Conservation (phyloP, 2,888 invertebrate species). For the Microctonus brassicae region DNA sequence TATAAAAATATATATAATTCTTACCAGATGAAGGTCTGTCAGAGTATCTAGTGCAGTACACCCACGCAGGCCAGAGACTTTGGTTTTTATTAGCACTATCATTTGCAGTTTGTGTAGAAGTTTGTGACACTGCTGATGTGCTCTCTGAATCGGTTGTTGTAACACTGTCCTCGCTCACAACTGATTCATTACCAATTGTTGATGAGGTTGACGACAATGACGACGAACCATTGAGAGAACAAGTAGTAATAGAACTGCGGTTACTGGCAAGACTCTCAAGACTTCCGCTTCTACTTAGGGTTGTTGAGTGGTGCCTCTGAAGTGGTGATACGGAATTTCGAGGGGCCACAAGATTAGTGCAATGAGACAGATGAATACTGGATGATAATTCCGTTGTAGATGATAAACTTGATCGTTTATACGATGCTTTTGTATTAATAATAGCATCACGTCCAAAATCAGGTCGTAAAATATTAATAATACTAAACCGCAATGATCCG, state of each 20-base stretch:
- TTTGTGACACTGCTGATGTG: constrained; percentile 47
- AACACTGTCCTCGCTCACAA: constrained; percentile 60
- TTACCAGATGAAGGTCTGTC: constrained; percentile 91
- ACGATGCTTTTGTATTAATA: constrained; percentile 73
- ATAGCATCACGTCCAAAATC: constrained; percentile 85
- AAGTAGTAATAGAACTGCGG: constrained; percentile 64
- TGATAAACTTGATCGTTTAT: constrained; percentile 53
- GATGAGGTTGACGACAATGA: constrained; percentile 61
- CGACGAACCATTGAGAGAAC: constrained; percentile 63
- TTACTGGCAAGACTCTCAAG: constrained; percentile 66
- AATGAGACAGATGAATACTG: constrained; percentile 44
- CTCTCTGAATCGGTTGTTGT: constrained; percentile 43
- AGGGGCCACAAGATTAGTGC: constrained; percentile 52
- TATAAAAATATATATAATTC: no score
- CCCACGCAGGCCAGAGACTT: constrained; percentile 94
- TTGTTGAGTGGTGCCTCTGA: constrained; percentile 52
- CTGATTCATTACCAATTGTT: constrained; percentile 55
- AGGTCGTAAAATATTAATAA: constrained; percentile 88
- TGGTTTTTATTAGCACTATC: constrained; percentile 65
- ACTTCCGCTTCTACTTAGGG: constrained; percentile 65
- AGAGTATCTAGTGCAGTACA: constrained; percentile 96
- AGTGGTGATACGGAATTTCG: constrained; percentile 59
- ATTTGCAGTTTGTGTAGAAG: constrained; percentile 27
- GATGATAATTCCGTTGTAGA: constrained; percentile 49
- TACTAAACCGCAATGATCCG: constrained; percentile 80